Percentiles rank a stretch among this genome's conserved stretches.
phyloP scores from a whole-genome alignment of 2,888 invertebrate genomes.

The Conus canariensis region DNA sequence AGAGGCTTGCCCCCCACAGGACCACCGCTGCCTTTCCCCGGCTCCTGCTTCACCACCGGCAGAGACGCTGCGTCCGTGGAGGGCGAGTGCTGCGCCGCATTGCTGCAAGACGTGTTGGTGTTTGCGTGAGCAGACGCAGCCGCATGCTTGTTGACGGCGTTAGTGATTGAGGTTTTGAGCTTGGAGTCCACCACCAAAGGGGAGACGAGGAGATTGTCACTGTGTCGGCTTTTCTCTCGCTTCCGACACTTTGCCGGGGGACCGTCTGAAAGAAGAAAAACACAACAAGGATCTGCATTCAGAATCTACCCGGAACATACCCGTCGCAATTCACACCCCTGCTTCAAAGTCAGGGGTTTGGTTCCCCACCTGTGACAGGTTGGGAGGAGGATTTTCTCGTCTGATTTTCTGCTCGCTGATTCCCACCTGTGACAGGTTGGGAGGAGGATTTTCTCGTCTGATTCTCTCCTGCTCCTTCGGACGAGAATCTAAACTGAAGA shows the following conservation, averaged over 20 bases:
- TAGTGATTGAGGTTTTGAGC: conserved; percentile 51
- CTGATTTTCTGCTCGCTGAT: too few species aligned
- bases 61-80: neutral
- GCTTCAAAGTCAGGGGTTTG: too few species aligned
- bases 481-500: too few species aligned
- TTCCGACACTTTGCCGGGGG: conserved; percentile 35
- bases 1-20: neutral
- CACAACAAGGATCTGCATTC: neutral
- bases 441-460: too few species aligned
- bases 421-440: too few species aligned
- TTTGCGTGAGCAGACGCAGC: neutral
- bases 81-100: neutral
- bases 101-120: neutral
- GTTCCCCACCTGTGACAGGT: too few species aligned
- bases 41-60: neutral
- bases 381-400: too few species aligned
- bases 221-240: conserved; percentile 32
- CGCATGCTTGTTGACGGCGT: conserved; percentile 53
- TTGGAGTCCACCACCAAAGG: conserved; percentile 41
- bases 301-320: too few species aligned
- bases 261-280: conserved; percentile 14
- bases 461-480: too few species aligned
- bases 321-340: too few species aligned
- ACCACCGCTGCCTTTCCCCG: neutral
- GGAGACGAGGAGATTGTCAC: conserved; percentile 33